Evolutionary conservation across 2,113 vertebrate genomes (phyloP), one percentile per base, ranked within the genome.

Genomic region (Mormyrus iriodes): DNA sequence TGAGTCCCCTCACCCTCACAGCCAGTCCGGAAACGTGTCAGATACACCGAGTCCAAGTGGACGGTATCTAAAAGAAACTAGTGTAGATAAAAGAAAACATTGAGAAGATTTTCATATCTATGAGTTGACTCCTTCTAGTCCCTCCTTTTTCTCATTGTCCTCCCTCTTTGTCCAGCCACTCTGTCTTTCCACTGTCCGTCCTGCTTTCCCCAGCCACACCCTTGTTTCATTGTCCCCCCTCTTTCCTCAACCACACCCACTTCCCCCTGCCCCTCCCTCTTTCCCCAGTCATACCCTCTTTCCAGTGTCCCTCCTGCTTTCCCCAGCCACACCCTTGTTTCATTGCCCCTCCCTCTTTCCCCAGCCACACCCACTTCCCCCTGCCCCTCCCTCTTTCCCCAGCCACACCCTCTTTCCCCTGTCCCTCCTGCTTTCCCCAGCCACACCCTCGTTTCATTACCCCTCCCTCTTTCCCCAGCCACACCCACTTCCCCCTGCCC

Each of bases 81-180:
- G 9, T 65, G n/a, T 27, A 65, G n/a, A 24, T 65, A n/a, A 27
- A 65, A 65, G 24, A 27, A 65, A 65, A 65, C 9, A 24, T 9
- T 12, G 21, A 9, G 24, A n/a, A n/a, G 24, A 61, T 24, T 65
- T 65, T 65, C 61, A 65, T 27, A 27, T 27, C n/a, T 9, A 27
- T 35, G 69, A 39, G 31, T 17, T 76, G 69, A 76, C 31, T 17
- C 15, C 69, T 76, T 39, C 31, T 39, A 17, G 69, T 31, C 69
- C 69, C 39, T 49, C 76, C 73, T n/a, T 21, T 51, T 76, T 61
- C 76, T 90, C 94, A 65, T 65, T 65, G 8, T 9, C 58, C n/a
- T 61, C 1, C 24, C 58, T n/a, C 24, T 12, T 65, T 65, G 2
- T 3, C 58, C 24, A 65, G 24, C 58, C 58, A 27, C n/a, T 9